phyloP scores from a whole-genome alignment of 2,888 invertebrate genomes.

The Andrena bicolor region DNA sequence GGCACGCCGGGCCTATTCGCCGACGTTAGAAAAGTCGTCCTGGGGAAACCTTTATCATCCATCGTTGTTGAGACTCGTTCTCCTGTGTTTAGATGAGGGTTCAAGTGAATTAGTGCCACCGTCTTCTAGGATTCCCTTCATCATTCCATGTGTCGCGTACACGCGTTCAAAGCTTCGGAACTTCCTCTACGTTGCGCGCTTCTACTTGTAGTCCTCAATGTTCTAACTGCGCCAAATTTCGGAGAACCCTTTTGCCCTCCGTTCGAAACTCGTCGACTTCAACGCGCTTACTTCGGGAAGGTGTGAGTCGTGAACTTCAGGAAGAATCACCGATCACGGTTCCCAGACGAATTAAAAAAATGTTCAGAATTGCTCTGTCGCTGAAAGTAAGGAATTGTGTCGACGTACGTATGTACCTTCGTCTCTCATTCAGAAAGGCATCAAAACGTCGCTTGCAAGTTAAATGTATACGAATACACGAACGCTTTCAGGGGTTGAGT shows the following conservation, averaged over 20 bases:
- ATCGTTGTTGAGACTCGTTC: conserved; percentile 2
- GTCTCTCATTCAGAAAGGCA: conserved; percentile 5
- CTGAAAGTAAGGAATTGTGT: conserved; percentile 24
- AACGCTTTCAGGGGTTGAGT: conserved; percentile 16
- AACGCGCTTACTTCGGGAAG: too few species aligned
- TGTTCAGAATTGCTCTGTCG: neutral
- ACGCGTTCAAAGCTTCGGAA: conserved; percentile 1
- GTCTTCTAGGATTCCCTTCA: neutral
- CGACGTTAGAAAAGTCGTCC: conserved; percentile 7
- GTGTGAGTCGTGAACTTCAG: too few species aligned
- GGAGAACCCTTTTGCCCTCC: neutral
- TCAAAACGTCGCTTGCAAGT: conserved; percentile 34
- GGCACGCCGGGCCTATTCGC: conserved; percentile 7
- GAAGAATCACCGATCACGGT: neutral
- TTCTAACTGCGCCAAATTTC: neutral
- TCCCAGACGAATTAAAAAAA: neutral
- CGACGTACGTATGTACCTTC: conserved; percentile 19
- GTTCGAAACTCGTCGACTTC: neutral
- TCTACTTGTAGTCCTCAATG: neutral
- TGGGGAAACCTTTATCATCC: conserved; percentile 20
- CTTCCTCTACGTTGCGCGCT: neutral
- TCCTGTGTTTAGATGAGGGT: conserved; percentile 8
- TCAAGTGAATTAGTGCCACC: neutral
- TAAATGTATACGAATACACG: conserved; percentile 13
- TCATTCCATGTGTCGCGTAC: neutral